These are phyloP conservation scores for Poeciliopsis turrubarensis DNA, from an alignment of 2,113 vertebrate species.

Conservation along the genomic window DNA sequence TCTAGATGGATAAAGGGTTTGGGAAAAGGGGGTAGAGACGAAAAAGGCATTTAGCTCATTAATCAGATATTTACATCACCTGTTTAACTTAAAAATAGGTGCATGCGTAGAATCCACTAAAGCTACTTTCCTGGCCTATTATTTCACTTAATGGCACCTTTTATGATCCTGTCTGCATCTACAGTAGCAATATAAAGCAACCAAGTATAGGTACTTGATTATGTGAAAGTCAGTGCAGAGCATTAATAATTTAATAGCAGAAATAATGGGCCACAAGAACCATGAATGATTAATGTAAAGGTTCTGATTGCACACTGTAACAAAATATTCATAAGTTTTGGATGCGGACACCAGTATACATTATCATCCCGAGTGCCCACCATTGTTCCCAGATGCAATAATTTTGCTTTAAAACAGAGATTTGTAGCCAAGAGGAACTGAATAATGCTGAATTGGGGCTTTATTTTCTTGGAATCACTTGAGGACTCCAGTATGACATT, in stretches of 20 bases:
- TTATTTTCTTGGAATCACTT: constrained; percentile 14
- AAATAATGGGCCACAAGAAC: constrained; percentile 71
- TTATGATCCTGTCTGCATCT: constrained; percentile 16
- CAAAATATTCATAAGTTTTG: constrained; percentile 71
- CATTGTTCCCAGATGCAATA: constrained; percentile 46
- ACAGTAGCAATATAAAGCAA: constrained; percentile 41
- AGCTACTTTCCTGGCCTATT: background rate
- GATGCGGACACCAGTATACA: constrained; percentile 64
- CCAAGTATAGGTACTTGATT: constrained; percentile 54
- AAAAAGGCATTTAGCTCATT: constrained; percentile 29
- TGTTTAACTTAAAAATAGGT: constrained; percentile 15
- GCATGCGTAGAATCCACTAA: background rate
- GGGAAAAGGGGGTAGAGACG: constrained; percentile 15
- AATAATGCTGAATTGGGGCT: constrained; percentile 35
- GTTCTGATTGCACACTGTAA: constrained; percentile 73
- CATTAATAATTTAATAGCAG: constrained; percentile 73
- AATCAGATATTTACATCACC: constrained; percentile 11
- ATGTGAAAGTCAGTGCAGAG: constrained; percentile 60
- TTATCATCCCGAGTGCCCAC: constrained; percentile 52
- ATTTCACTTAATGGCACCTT: constrained; percentile 25
- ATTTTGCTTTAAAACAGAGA: constrained; percentile 47
- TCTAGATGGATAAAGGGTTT: constrained; percentile 75
- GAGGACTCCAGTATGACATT: constrained; percentile 13
- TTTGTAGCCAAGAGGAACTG: constrained; percentile 45
- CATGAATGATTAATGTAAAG: constrained; percentile 77